phyloP scores from a whole-genome alignment of 1,140 invertebrate genomes.

The Vanessa tameamea region DNA sequence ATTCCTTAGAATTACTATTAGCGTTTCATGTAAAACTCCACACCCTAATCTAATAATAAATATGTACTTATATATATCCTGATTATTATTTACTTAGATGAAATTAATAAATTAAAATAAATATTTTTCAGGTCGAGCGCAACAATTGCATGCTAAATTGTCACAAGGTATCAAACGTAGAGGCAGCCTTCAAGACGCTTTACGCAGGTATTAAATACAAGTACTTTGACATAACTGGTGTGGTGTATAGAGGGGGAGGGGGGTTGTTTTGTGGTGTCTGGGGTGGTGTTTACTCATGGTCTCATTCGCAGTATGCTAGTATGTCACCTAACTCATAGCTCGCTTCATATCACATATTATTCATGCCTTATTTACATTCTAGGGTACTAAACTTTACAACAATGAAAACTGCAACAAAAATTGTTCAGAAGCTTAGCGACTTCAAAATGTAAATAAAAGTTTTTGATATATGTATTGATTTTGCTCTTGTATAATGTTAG shows the following conservation, averaged over 20 bases:
- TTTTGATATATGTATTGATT: background rate
- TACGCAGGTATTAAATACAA: slow-evolving; percentile 73
- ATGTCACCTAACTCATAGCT: background rate
- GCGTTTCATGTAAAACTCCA: too few relatives aligned
- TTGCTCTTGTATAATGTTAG: background rate
- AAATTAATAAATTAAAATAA: background rate
- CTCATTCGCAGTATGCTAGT: background rate
- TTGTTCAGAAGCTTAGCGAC: slow-evolving; percentile 15
- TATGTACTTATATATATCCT: too few relatives aligned
- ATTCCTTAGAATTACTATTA: too few relatives aligned
- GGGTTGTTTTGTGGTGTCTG: too few relatives aligned
- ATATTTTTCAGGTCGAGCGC: slow-evolving; percentile 85
- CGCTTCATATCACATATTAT: background rate
- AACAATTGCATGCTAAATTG: slow-evolving; percentile 95
- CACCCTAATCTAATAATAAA: too few relatives aligned
- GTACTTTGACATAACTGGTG: background rate
- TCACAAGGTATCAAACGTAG: slow-evolving; percentile 93
- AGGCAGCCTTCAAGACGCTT: slow-evolving; percentile 87
- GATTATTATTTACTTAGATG: background rate
- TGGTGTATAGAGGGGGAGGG: too few relatives aligned
- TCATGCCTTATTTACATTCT: slow-evolving; percentile 8
- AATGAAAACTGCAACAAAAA: slow-evolving; percentile 13
- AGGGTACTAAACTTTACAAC: slow-evolving; percentile 12
- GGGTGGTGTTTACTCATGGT: background rate
- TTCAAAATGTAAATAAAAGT: slow-evolving; percentile 13